Evolutionary conservation across 2,113 vertebrate genomes (phyloP).

Genomic region (Bagarius yarrelli): DNA sequence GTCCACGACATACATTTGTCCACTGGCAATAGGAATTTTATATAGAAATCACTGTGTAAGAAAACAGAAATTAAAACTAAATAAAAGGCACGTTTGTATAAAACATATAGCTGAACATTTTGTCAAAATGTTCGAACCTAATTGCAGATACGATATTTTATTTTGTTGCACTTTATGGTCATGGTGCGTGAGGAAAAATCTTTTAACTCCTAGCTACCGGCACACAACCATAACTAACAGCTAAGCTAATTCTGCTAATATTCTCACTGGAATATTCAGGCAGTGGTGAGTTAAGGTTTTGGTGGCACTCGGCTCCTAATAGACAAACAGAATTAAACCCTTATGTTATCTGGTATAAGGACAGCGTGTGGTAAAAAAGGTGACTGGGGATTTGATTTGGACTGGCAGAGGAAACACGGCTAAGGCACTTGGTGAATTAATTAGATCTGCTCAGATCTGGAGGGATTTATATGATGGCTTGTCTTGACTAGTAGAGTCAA

Average conservation of each 20-base stretch:
- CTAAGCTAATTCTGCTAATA: neutral
- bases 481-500: conserved; percentile 54
- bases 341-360: neutral
- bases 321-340: neutral
- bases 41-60: neutral
- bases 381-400: neutral
- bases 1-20: neutral
- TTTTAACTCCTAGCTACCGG: neutral
- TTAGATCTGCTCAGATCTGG: conserved; percentile 64
- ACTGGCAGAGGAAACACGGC: neutral
- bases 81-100: neutral
- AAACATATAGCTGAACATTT: neutral
- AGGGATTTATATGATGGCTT: conserved; percentile 69
- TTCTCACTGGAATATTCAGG: neutral
- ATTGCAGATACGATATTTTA: neutral
- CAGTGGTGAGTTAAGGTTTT: neutral
- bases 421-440: conserved; percentile 37
- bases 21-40: neutral
- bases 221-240: neutral
- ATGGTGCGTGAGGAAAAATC: neutral
- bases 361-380: neutral
- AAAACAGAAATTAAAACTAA: neutral
- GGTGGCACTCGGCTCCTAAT: neutral
- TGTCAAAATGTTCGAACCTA: neutral
- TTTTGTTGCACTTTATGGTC: neutral